phyloP scores from a whole-genome alignment of 1,140 invertebrate genomes.

The Ceratoteleas bidentatus region DNA sequence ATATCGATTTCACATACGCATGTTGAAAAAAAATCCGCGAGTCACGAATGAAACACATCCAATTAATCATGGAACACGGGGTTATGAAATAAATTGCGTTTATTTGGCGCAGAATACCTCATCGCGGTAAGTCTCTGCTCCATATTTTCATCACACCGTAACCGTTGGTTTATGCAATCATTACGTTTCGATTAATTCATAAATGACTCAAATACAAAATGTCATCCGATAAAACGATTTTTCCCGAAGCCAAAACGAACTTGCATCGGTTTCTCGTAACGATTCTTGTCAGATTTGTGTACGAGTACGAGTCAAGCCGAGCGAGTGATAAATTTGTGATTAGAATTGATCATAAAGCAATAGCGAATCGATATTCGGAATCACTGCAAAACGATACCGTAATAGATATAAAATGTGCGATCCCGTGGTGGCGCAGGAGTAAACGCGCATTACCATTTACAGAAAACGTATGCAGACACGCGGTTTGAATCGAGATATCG shows the following conservation, averaged over 20 bases:
- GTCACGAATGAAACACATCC: constrained; percentile 55
- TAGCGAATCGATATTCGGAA: constrained; percentile 53
- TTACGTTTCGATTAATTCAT: no score
- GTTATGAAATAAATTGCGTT: constrained; percentile 57
- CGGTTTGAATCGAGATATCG: constrained; percentile 71
- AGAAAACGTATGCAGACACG: constrained; percentile 61
- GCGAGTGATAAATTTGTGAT: not conserved
- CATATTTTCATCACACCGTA: no score
- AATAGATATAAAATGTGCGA: constrained; percentile 56
- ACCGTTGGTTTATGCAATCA: no score
- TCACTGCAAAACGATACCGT: constrained; percentile 41
- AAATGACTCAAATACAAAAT: no score
- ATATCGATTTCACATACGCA: constrained; percentile 63
- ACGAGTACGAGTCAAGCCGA: no score
- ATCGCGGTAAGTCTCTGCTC: no score
- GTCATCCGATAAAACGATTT: no score
- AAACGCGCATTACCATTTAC: constrained; percentile 68
- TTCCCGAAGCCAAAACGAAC: no score
- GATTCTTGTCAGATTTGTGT: no score
- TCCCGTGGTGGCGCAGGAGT: constrained; percentile 50
- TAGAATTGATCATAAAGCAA: constrained; percentile 8
- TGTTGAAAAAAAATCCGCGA: constrained; percentile 31
- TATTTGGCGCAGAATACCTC: constrained; percentile 8
- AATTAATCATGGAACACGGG: constrained; percentile 55
- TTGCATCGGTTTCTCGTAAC: no score